Conservation (phyloP, 1,140 invertebrate genomes). For the Microplitis mediator region DNA sequence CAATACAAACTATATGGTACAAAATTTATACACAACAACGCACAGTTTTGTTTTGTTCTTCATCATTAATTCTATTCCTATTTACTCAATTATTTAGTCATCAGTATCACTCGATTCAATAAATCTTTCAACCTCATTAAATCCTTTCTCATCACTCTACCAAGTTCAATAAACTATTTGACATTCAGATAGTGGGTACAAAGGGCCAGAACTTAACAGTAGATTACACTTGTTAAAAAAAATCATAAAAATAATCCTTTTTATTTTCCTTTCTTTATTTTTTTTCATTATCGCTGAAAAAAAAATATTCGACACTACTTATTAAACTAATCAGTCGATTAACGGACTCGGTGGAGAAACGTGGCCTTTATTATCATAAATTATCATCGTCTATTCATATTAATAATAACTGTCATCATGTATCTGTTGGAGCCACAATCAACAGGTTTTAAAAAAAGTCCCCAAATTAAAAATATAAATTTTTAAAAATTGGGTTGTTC, state of each 20-base stretch:
- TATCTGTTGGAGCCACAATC: background rate
- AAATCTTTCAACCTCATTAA: conserved; percentile 36
- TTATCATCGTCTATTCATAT: conserved; percentile 1
- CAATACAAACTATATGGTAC: conserved; percentile 65
- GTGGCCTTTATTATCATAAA: background rate
- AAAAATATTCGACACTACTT: conserved; percentile 48
- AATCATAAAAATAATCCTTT: background rate
- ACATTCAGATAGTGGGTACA: too few species aligned
- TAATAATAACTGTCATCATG: background rate
- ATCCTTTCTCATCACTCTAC: background rate
- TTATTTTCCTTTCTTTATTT: background rate
- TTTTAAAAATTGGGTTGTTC: background rate
- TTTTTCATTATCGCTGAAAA: conserved; percentile 34
- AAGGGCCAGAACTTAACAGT: too few species aligned
- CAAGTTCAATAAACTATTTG: background rate
- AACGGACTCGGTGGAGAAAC: conserved; percentile 44
- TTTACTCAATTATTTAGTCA: conserved; percentile 33
- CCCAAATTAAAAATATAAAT: background rate
- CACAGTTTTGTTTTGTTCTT: conserved; percentile 48
- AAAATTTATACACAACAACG: conserved; percentile 64
- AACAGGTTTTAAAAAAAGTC: background rate
- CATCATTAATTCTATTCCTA: conserved; percentile 33
- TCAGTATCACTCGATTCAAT: conserved; percentile 28
- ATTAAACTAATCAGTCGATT: conserved; percentile 45
- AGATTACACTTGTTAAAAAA: conserved; percentile 1